Evolutionary conservation across 2,888 invertebrate genomes (phyloP).

Genomic region (Melipona beecheii): DNA sequence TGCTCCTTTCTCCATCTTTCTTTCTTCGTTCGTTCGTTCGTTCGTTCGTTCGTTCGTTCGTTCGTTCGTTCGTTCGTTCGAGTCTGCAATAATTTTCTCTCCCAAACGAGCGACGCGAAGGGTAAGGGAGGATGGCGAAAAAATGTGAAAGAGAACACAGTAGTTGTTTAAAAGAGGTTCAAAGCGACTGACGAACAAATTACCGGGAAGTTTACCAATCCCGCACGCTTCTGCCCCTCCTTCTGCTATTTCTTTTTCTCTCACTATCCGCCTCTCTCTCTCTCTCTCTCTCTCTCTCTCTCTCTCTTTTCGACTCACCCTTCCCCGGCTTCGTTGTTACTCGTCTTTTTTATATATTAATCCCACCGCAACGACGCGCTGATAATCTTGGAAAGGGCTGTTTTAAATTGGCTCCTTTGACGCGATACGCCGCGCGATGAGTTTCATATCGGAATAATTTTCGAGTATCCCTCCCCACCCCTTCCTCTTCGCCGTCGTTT

Average conservation of each 20-base stretch:
- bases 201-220: conserved; percentile 82
- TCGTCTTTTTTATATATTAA: conserved; percentile 69
- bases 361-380: conserved; percentile 71
- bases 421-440: conserved; percentile 80
- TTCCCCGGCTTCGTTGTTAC: conserved; percentile 33
- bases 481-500: conserved; percentile 26
- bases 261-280: conserved; percentile 41
- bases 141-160: conserved; percentile 45
- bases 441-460: conserved; percentile 84
- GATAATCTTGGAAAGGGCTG: conserved; percentile 83
- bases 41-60: conserved; percentile 9
- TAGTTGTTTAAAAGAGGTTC: conserved; percentile 77
- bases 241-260: conserved; percentile 51
- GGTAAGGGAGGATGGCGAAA: conserved; percentile 35
- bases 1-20: conserved; percentile 22
- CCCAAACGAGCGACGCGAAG: conserved; percentile 23
- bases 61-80: conserved; percentile 14
- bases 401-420: conserved; percentile 84
- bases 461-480: conserved; percentile 63
- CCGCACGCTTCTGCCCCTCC: conserved; percentile 63
- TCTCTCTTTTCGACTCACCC: conserved; percentile 32
- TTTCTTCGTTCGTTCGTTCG: conserved; percentile 13
- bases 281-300: not conserved
- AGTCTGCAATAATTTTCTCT: conserved; percentile 57
- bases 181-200: conserved; percentile 80